Percentiles rank a stretch among this genome's conserved stretches.
Evolutionary conservation across 2,797 vertebrate species (phyloP).

Genomic region (Todus mexicanus): DNA sequence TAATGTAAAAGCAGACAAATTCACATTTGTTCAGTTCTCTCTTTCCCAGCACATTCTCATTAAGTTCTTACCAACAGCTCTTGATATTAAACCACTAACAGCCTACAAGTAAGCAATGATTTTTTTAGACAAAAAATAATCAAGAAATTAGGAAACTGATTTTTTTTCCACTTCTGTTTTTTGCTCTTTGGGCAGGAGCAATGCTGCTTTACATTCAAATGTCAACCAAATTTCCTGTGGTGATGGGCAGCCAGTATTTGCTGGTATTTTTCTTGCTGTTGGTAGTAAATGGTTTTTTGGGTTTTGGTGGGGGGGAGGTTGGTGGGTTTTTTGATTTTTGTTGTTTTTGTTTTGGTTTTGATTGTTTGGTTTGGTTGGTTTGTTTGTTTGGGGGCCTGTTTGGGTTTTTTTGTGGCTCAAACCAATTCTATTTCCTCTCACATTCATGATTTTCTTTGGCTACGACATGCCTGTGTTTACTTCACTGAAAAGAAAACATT

Average conservation of each 20-base stretch:
- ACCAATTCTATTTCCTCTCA: not conserved
- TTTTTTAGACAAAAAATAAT: not conserved
- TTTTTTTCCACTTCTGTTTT: not conserved
- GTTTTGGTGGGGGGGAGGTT: too few relatives aligned
- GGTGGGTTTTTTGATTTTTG: not conserved
- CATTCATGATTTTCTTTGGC: not conserved
- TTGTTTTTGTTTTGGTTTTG: not conserved
- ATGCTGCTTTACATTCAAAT: not conserved
- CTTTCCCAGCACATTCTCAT: not conserved
- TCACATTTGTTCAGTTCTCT: not conserved
- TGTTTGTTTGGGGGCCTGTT: too few relatives aligned
- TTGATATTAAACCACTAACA: not conserved
- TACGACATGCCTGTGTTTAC: not conserved
- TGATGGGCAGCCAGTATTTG: not conserved
- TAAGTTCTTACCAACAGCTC: not conserved
- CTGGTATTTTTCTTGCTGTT: not conserved
- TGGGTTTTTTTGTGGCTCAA: not conserved
- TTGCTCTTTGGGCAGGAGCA: not conserved
- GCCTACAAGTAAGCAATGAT: not conserved
- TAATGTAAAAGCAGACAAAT: not conserved
- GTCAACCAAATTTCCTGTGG: not conserved
- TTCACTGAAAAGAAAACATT: not conserved
- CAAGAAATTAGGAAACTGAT: not conserved
- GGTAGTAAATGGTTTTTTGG: not conserved
- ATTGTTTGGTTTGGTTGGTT: too few relatives aligned